Evolutionary conservation across 2,888 invertebrate genomes (phyloP), one percentile per base, ranked within the genome.

Genomic region (Escarpia spicata): DNA sequence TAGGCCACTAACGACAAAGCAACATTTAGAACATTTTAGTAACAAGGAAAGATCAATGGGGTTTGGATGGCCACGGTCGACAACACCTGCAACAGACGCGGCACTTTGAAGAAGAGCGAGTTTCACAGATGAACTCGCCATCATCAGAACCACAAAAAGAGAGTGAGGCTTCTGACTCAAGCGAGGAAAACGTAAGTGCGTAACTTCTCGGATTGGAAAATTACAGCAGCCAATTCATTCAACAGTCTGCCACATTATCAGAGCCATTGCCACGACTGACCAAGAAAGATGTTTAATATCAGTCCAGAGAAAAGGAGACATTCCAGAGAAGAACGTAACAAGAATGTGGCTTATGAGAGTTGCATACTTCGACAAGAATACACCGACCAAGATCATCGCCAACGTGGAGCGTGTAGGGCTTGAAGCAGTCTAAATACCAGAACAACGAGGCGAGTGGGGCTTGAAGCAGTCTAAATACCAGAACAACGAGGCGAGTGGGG

Each of bases 391-490:
- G 75, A n/a, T 92, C 31, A 92, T 92, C 52, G 92, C 92, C 12
- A 91, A 92, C 6, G 92, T 8, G 12, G 12, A 90, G 12, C 75
- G 1, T 31, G 75, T 92, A n/a, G 92, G 92, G n/a, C 31, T 92
- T 31, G 92, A 90, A 15, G 92, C 92, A 31, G 92, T 92, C n/a
- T 31, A 91, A 31, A n/a, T n/a, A n/a, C n/a, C n/a, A n/a, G n/a
- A n/a, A n/a, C n/a, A n/a, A n/a, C n/a, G n/a, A n/a, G n/a, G 12
- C 75, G 1, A 3, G 75, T 92, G 3, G 92, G 92, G n/a, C 31
- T 92, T 31, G 92, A 90, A 15, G 92, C 92, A 31, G 92, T 92
- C n/a, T 31, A 91, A 31, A n/a, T n/a, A n/a, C n/a, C n/a, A n/a
- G n/a, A n/a, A n/a, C n/a, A n/a, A n/a, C n/a, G n/a, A n/a, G n/a